Base-by-base conservation (phyloP, 2,113 vertebrate genomes). In the Burhinus bistriatus region DNA sequence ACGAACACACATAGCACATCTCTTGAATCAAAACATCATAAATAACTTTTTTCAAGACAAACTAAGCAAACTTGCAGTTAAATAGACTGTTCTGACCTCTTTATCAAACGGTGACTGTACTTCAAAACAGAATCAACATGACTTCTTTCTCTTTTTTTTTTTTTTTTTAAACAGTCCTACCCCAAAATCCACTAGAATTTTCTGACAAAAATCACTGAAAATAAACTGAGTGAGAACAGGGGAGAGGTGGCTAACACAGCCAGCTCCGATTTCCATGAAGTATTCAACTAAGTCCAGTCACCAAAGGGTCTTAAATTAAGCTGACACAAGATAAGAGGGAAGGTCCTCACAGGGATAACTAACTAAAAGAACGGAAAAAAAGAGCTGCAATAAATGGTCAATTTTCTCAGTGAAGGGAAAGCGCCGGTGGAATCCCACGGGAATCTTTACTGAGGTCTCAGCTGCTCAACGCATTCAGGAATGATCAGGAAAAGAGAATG, bases 321-420 rank as follows among this genome's bases (percentile, higher is more conserved):
- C 51, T 75, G 51, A 59, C 42, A 66, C 29, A 21, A 32, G 15
- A 19, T 42, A 62, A 84, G 72, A 87, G n/a, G 55, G 61, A 51
- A 96, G 38, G 70, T 62, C 42, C 89, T 91, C 91, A 16, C 22
- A 84, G 86, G 83, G 52, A 93, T 64, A 84, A 68, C 42, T 70
- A 58, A 89, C 64, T 64, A 30, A 75, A 95, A 47, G 26, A 89
- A 30, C 52, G 52, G 69, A 86, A 84, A 75, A 23, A 87, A 91
- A 73, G 49, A 84, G 69, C 47, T 87, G 47, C 65, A 93, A 71
- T 64, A 89, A 95, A 68, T 19, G 52, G 61, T 65, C 81, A 11
- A 94, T 95, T 96, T 96, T 93, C 84, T 82, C 81, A 69, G 69
- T 4, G 47, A 84, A 70, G 59, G 23, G 51, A 89, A 70, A 25